Evolutionary conservation across 2,888 invertebrate species (phyloP).

Genomic region (Caenorhabditis macrosperma): DNA sequence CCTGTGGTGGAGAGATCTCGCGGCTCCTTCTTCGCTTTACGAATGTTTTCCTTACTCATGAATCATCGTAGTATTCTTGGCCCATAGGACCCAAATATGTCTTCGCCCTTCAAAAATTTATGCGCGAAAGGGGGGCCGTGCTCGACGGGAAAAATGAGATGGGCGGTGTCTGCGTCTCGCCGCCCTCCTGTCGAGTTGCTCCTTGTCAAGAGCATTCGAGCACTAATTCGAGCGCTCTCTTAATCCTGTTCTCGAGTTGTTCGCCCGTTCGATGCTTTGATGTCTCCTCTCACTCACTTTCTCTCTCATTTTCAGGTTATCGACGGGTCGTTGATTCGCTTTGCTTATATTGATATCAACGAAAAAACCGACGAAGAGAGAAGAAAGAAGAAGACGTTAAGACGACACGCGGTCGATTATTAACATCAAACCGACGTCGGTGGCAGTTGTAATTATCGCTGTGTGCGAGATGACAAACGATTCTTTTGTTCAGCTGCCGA

Average conservation of each 20-base stretch:
- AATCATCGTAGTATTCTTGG: background rate
- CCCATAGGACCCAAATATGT: background rate
- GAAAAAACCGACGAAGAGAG: conserved; percentile 17
- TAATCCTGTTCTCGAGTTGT: conserved; percentile 30
- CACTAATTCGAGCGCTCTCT: conserved; percentile 14
- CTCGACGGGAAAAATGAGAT: conserved; percentile 7
- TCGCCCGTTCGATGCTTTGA: background rate
- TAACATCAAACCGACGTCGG: background rate
- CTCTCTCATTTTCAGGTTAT: conserved; percentile 20
- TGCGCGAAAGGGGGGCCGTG: conserved; percentile 37
- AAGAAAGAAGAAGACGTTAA: no score
- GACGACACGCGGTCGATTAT: conserved; percentile 6
- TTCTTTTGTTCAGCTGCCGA: background rate
- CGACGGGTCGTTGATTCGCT: background rate
- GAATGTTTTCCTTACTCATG: background rate
- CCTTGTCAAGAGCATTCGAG: conserved; percentile 30
- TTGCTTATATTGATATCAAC: background rate
- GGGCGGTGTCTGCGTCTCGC: conserved; percentile 15
- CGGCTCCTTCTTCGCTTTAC: background rate
- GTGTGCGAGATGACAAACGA: conserved; percentile 10
- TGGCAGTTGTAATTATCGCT: conserved; percentile 20
- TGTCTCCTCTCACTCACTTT: background rate
- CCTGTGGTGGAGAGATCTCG: no score
- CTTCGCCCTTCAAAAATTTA: conserved; percentile 26
- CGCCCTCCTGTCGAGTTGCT: conserved; percentile 23